Percentiles rank a stretch among this genome's conserved stretches.
Evolutionary conservation across 2,797 vertebrate genomes (phyloP).

Genomic region (Enteromius anoplus): DNA sequence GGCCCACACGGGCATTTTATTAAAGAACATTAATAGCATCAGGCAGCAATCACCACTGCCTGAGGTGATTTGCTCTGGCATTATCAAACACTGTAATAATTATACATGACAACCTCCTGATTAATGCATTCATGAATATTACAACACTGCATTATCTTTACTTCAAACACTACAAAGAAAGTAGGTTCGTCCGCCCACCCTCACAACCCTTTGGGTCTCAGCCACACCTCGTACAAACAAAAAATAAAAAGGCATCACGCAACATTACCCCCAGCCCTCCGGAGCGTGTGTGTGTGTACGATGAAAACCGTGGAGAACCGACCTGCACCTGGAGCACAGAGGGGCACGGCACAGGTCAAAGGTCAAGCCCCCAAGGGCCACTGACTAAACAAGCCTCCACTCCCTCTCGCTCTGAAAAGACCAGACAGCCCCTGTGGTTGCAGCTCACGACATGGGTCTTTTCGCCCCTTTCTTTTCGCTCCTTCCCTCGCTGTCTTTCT

Average conservation of each 20-base stretch:
- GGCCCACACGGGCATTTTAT: conserved; percentile 74
- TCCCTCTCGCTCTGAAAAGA: conserved; percentile 75
- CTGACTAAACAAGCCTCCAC: conserved; percentile 82
- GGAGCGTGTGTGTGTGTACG: conserved; percentile 19
- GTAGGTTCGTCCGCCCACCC: neutral
- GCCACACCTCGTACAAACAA: conserved; percentile 10
- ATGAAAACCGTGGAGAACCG: conserved; percentile 63
- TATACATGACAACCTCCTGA: conserved; percentile 78
- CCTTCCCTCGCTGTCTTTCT: conserved; percentile 52
- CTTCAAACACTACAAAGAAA: conserved; percentile 37
- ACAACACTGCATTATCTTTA: conserved; percentile 57
- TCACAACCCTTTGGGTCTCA: conserved; percentile 12
- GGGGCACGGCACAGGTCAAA: conserved; percentile 78
- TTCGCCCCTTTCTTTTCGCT: conserved; percentile 69
- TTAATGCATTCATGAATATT: conserved; percentile 78
- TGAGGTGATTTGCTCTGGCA: conserved; percentile 68
- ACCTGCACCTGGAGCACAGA: conserved; percentile 88
- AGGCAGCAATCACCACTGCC: conserved; percentile 73
- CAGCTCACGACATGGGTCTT: conserved; percentile 80
- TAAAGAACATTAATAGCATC: conserved; percentile 75
- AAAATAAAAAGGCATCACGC: conserved; percentile 38
- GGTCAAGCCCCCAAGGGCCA: conserved; percentile 80
- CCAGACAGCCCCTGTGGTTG: conserved; percentile 84
- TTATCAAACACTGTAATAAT: conserved; percentile 78
- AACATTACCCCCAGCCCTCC: conserved; percentile 29